Base-by-base conservation (phyloP, 1,140 invertebrate species). In the Calosoma granatense region DNA sequence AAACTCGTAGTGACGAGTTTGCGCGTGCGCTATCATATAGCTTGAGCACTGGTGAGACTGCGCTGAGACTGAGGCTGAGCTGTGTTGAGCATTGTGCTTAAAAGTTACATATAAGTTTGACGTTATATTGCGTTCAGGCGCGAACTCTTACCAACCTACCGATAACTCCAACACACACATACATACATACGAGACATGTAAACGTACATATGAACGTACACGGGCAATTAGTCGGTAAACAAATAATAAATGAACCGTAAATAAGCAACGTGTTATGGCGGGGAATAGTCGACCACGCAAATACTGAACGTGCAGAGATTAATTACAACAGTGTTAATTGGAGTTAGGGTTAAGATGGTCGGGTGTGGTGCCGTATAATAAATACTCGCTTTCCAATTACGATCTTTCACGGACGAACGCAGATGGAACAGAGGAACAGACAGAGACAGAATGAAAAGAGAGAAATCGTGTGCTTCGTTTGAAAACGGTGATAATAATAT, bases 401-500 rank as follows among this genome's bases (percentile, higher is more conserved):
- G 60, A 61, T 59, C 61, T 63, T 61, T 59, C 62, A 62, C 61
- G 59, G 57, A 6, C 14, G 26, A 30, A 30, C 41, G 9, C 3
- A 12, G 41, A 47, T 47, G 41, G 41, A 17, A 17, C 15, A 47
- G 6, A 17, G 3, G 17, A 47, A 4, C 41, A 12, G 9, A 36
- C n/a, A 36, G 6, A 36, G 9, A 17, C 17, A 47, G 14, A 14
- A 30, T 30, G 26, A 14, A 30, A 30, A 14, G 26, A 30, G 26
- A 30, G 4, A 30, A 14, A 6, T 30, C 17, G 41, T 11, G 17
- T 12, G 61, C 61, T 65, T 64, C 64, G 61, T 63, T 64, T 65
- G 61, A 60, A 64, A 58, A 17, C 60, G 64, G 63, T 65, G 64
- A 65, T 65, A 64, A 65, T 65, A 65, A 65, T 65, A 65, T 64